Evolutionary conservation across 2,888 invertebrate species (phyloP).

Genomic region (Drosophila subsilvestris): DNA sequence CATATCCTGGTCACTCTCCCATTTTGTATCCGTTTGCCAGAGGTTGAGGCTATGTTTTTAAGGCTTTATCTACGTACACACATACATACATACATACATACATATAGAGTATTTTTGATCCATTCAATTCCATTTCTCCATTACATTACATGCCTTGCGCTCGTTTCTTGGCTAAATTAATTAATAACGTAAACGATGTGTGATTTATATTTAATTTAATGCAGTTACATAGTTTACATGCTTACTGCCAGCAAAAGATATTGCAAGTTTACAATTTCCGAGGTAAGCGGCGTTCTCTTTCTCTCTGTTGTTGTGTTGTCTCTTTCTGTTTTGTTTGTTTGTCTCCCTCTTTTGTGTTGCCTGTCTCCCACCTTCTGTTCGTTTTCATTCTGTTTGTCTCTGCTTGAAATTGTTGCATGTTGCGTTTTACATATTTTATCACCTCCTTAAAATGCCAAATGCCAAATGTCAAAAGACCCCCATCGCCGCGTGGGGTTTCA

Average conservation of each 20-base stretch:
- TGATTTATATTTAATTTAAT: constrained; percentile 45
- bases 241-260: constrained; percentile 82
- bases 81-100: not conserved
- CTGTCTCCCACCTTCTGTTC: constrained; percentile 13
- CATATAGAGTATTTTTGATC: constrained; percentile 25
- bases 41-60: constrained; percentile 33
- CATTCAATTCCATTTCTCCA: constrained; percentile 61
- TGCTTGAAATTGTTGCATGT: constrained; percentile 59
- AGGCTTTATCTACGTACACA: constrained; percentile 17
- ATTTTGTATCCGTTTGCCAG: constrained; percentile 1
- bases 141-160: constrained; percentile 79
- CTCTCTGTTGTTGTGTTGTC: constrained; percentile 17
- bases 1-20: not conserved
- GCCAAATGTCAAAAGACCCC: constrained; percentile 50
- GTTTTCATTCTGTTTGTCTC: constrained; percentile 27
- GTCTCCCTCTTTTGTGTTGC: constrained; percentile 29
- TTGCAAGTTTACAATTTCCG: constrained; percentile 81
- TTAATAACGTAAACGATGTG: constrained; percentile 41
- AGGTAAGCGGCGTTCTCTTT: constrained; percentile 75
- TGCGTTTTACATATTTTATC: constrained; percentile 37
- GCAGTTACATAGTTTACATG: constrained; percentile 81
- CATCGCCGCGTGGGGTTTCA: constrained; percentile 62
- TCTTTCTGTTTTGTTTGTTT: constrained; percentile 41
- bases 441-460: constrained; percentile 52
- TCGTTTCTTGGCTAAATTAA: constrained; percentile 66